These are phyloP conservation scores for Drosophila koepferae DNA, from an alignment of 2,888 invertebrate species.

Conservation along the genomic window DNA sequence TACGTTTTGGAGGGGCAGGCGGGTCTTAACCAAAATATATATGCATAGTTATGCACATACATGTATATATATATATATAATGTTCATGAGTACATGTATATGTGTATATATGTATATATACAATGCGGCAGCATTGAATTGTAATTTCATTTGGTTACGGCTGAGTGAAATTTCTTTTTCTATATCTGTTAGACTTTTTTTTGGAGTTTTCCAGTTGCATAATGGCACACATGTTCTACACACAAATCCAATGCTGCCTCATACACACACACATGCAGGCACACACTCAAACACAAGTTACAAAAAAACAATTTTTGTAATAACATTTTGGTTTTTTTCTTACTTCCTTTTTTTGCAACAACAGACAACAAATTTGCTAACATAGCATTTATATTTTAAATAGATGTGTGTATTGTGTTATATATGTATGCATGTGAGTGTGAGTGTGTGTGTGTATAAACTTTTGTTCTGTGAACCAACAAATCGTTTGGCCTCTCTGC, in stretches of 20 bases:
- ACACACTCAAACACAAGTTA: slow-evolving; percentile 34
- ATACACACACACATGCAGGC: slow-evolving; percentile 21
- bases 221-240: slow-evolving; percentile 49
- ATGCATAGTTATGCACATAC: slow-evolving; percentile 17
- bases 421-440: slow-evolving; percentile 20
- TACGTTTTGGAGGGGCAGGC: slow-evolving; percentile 1
- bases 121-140: slow-evolving; percentile 50
- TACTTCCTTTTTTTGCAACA: slow-evolving; percentile 41
- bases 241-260: slow-evolving; percentile 46
- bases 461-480: slow-evolving; percentile 71
- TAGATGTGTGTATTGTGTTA: slow-evolving; percentile 42
- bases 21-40: slow-evolving; percentile 19
- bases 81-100: slow-evolving; percentile 10
- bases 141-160: slow-evolving; percentile 46
- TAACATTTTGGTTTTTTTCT: slow-evolving; percentile 33
- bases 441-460: slow-evolving; percentile 57
- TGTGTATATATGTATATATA: slow-evolving; percentile 11
- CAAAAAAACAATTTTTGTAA: slow-evolving; percentile 56
- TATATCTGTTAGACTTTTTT: not conserved
- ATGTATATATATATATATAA: slow-evolving; percentile 6
- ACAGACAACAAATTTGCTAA: slow-evolving; percentile 77
- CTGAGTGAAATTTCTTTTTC: slow-evolving; percentile 34
- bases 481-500: slow-evolving; percentile 69
- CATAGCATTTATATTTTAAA: slow-evolving; percentile 58
- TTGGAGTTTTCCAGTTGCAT: slow-evolving; percentile 47